Percentiles rank a stretch among this genome's conserved stretches.
These are phyloP conservation scores for Yponomeuta plumbellus DNA, from an alignment of 2,888 invertebrate species.

Conservation along the genomic window DNA sequence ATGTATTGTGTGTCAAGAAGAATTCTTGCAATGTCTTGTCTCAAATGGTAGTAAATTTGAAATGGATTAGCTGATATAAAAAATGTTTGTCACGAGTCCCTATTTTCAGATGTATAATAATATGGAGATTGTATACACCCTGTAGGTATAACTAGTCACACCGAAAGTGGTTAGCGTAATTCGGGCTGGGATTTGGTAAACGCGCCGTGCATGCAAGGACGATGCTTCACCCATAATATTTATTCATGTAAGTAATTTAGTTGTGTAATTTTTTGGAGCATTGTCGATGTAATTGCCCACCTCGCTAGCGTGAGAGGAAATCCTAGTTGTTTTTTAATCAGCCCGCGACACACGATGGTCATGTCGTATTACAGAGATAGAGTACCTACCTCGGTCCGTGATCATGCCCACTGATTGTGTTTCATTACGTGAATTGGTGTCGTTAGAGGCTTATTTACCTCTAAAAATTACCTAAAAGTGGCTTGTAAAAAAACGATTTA, in stretches of 20 bases:
- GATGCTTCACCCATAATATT: slow-evolving; percentile 35
- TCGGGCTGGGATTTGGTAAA: slow-evolving; percentile 42
- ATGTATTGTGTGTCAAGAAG: no score
- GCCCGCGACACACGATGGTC: not conserved
- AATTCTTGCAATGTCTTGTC: no score
- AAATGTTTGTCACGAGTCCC: no score
- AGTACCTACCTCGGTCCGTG: not conserved
- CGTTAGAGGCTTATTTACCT: not conserved
- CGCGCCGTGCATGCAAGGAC: slow-evolving; percentile 33
- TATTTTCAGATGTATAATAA: no score
- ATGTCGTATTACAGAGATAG: slow-evolving; percentile 1
- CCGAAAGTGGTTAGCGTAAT: slow-evolving; percentile 49
- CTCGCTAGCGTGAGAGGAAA: slow-evolving; percentile 49
- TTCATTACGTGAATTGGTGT: not conserved
- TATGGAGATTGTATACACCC: no score
- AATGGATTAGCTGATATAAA: no score
- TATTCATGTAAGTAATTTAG: slow-evolving; percentile 54
- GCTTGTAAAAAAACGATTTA: not conserved
- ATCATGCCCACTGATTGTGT: not conserved
- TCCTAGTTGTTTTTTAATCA: slow-evolving; percentile 65
- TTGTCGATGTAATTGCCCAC: slow-evolving; percentile 51
- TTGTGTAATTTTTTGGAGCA: slow-evolving; percentile 50
- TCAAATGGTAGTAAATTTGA: no score
- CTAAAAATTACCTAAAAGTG: not conserved
- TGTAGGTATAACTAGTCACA: not conserved